These are phyloP conservation scores for Cerceris ruficornis DNA, from an alignment of 2,888 invertebrate species.

Conservation along the genomic window DNA sequence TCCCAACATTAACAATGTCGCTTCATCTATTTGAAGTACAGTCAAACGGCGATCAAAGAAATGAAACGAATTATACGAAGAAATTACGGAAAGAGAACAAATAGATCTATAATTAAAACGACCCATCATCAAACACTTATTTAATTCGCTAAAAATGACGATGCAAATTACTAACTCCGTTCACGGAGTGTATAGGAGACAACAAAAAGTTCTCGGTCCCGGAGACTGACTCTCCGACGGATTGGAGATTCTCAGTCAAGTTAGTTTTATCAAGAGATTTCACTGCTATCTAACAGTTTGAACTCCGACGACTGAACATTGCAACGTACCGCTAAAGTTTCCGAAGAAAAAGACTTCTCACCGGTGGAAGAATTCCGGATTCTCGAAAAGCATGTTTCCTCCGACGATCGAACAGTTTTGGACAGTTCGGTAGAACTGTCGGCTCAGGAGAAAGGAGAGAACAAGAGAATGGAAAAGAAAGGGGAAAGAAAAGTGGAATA, in stretches of 20 bases:
- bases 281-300: background rate
- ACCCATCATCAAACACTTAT: too few relatives aligned
- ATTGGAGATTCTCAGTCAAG: background rate
- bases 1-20: too few relatives aligned
- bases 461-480: constrained; percentile 4
- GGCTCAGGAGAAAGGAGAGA: constrained; percentile 2
- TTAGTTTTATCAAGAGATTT: background rate
- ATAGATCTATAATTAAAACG: too few relatives aligned
- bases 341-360: background rate
- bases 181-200: background rate
- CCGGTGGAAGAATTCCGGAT: constrained; percentile 9
- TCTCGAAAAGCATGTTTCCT: constrained; percentile 48
- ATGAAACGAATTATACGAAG: too few relatives aligned
- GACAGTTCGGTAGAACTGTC: constrained; percentile 51
- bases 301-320: background rate
- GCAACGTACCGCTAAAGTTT: background rate
- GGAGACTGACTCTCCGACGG: background rate
- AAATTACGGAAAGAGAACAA: too few relatives aligned
- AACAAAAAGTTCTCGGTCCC: background rate
- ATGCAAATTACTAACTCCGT: too few relatives aligned
- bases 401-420: constrained; percentile 57
- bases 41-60: too few relatives aligned
- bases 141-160: too few relatives aligned
- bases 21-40: too few relatives aligned
- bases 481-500: constrained; percentile 31